phyloP scores from a whole-genome alignment of 2,797 vertebrate genomes.

The Streptopelia turtur region DNA sequence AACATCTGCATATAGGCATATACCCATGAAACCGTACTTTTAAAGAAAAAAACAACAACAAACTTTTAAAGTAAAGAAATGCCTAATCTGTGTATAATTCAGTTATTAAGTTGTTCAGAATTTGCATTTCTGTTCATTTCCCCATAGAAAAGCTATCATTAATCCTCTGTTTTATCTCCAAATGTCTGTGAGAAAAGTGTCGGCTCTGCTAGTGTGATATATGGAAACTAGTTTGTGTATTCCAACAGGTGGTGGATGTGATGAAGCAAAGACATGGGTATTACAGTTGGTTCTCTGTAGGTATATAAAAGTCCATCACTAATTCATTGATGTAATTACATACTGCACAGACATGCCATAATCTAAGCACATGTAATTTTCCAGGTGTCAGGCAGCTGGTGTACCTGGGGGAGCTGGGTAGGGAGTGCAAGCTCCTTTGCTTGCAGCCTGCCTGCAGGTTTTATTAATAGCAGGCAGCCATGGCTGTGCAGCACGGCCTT shows the following conservation, averaged over 20 bases:
- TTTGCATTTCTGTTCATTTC: neutral
- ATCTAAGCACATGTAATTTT: fast-evolving
- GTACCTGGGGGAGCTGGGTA: fast-evolving
- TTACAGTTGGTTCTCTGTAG: neutral
- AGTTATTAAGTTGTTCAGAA: neutral
- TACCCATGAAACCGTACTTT: neutral
- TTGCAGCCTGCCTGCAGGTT: neutral
- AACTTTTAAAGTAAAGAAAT: neutral
- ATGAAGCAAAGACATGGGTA: neutral
- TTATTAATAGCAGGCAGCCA: neutral
- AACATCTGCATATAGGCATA: fast-evolving
- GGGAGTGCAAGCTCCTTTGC: neutral
- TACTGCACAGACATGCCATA: fast-evolving
- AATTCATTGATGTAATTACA: neutral
- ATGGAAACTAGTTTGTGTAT: neutral
- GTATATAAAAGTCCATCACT: neutral
- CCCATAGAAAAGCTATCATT: neutral
- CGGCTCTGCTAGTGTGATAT: neutral
- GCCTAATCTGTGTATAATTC: neutral
- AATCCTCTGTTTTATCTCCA: neutral
- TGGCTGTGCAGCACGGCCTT: neutral
- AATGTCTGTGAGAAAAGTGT: neutral
- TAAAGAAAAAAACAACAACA: neutral
- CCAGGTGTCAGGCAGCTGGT: fast-evolving
- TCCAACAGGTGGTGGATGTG: neutral